Conservation (phyloP, 2,113 vertebrate species). For the Physeter macrocephalus region DNA sequence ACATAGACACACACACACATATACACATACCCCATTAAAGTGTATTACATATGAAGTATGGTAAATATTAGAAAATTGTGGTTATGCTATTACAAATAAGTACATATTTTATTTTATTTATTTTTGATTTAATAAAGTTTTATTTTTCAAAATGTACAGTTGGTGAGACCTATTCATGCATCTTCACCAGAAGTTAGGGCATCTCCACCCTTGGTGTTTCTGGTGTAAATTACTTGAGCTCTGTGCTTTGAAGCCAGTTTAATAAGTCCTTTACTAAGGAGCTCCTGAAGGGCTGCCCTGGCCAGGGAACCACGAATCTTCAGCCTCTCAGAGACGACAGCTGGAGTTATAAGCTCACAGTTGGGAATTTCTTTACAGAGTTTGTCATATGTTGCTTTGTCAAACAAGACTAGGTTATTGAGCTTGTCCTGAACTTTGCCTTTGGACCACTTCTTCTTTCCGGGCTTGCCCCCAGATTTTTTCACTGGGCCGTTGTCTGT, state of each 20-base stretch:
- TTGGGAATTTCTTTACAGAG: neutral
- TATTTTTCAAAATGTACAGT: neutral
- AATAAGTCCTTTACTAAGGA: neutral
- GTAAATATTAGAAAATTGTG: neutral
- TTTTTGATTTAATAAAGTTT: neutral
- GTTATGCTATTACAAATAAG: neutral
- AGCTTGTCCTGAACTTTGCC: too few relatives aligned
- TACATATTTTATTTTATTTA: neutral
- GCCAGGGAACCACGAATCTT: neutral
- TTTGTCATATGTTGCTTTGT: neutral
- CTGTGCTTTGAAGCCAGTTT: neutral
- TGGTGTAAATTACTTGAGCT: neutral
- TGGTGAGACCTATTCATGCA: neutral
- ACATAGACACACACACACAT: rapidly evolving
- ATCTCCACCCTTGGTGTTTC: neutral
- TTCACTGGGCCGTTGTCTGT: too few relatives aligned
- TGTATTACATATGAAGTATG: neutral
- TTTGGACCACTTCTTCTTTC: too few relatives aligned
- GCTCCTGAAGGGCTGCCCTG: neutral
- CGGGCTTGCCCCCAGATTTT: too few relatives aligned
- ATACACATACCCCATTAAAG: neutral
- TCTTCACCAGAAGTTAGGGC: neutral
- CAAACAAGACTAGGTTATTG: too few relatives aligned
- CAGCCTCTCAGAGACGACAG: neutral
- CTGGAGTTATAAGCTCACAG: neutral